These are phyloP conservation scores for Lagria hirta DNA, from an alignment of 2,888 invertebrate genomes.

Conservation along the genomic window DNA sequence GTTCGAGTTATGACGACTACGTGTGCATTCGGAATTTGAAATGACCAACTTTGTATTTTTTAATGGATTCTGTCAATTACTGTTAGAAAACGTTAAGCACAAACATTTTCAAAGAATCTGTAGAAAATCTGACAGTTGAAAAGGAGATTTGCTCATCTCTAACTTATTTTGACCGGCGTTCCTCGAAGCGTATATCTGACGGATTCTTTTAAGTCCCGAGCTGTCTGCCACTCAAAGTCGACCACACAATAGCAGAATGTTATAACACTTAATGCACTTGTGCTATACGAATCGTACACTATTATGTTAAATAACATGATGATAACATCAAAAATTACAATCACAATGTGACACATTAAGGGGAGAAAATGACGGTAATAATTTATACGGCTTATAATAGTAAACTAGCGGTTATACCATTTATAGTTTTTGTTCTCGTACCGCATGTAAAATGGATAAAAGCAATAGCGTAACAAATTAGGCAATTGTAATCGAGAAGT, in stretches of 20 bases:
- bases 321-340: conserved; percentile 31
- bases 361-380: conserved; percentile 8
- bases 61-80: conserved; percentile 24
- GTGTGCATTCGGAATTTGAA: too few species aligned
- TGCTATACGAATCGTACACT: conserved; percentile 28
- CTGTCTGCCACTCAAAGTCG: conserved; percentile 36
- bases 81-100: conserved; percentile 12
- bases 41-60: conserved; percentile 17
- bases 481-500: too few species aligned
- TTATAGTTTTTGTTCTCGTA: too few species aligned
- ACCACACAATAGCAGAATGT: conserved; percentile 34
- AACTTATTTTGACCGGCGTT: conserved; percentile 36
- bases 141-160: conserved; percentile 38
- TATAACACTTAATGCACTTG: conserved; percentile 35
- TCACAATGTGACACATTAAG: conserved; percentile 24
- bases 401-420: too few species aligned
- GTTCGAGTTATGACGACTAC: too few species aligned
- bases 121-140: conserved; percentile 40
- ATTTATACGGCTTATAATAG: too few species aligned
- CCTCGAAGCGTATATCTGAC: conserved; percentile 25
- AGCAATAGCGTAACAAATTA: too few species aligned
- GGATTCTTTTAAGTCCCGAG: conserved; percentile 28
- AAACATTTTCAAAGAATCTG: conserved; percentile 32
- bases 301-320: conserved; percentile 30
- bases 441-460: too few species aligned